These are phyloP conservation scores for Pteria penguin DNA, from an alignment of 2,888 invertebrate species.

Conservation along the genomic window DNA sequence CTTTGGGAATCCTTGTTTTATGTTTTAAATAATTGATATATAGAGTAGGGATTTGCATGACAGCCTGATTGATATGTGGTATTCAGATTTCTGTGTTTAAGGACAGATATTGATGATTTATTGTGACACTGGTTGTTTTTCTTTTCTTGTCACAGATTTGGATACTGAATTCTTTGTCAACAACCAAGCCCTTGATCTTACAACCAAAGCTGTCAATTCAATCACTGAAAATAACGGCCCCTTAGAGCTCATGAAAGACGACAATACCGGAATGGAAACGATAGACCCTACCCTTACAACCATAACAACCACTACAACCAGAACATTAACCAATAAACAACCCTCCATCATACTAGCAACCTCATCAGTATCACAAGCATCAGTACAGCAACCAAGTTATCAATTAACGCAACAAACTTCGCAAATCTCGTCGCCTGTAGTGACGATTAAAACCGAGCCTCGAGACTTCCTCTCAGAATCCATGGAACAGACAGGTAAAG, in stretches of 20 bases:
- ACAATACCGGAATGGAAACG: slow-evolving; percentile 67
- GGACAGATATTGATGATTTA: no score
- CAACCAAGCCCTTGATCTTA: slow-evolving; percentile 84
- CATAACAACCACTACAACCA: slow-evolving; percentile 55
- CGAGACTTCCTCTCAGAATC: slow-evolving; percentile 65
- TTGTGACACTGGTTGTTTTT: no score
- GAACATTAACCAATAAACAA: slow-evolving; percentile 73
- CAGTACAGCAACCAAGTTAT: slow-evolving; percentile 4
- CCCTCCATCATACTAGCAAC: slow-evolving; percentile 80
- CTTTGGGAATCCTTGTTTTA: no score
- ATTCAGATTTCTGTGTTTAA: no score
- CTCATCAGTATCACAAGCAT: slow-evolving; percentile 43
- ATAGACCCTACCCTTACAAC: slow-evolving; percentile 58
- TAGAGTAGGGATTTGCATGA: no score
- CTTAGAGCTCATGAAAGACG: slow-evolving; percentile 5
- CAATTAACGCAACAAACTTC: slow-evolving; percentile 22
- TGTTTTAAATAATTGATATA: no score
- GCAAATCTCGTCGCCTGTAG: slow-evolving; percentile 82
- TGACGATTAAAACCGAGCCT: slow-evolving; percentile 87
- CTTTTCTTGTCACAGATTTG: slow-evolving; percentile 84
- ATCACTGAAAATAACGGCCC: slow-evolving; percentile 78
- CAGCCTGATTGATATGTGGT: no score
- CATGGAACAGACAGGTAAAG: slow-evolving; percentile 61
- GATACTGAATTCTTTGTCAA: slow-evolving; percentile 91
- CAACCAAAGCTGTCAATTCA: slow-evolving; percentile 79